These are phyloP conservation scores for Coleophora deauratella DNA, from an alignment of 2,888 invertebrate species.

Conservation along the genomic window DNA sequence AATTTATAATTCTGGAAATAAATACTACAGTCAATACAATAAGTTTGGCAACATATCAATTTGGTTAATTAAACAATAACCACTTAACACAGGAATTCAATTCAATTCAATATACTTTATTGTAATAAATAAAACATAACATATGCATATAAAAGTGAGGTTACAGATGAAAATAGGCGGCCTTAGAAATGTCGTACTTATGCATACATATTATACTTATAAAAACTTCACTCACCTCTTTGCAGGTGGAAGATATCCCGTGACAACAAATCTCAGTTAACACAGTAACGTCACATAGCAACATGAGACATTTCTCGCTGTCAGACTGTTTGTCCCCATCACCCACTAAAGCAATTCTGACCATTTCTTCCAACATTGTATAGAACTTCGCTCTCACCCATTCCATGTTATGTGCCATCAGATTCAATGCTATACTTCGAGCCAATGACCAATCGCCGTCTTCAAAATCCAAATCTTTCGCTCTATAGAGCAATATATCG, in stretches of 20 bases:
- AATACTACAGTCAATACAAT: no score
- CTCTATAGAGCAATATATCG: constrained; percentile 43
- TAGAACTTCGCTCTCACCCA: constrained; percentile 74
- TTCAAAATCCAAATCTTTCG: constrained; percentile 41
- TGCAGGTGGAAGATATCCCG: constrained; percentile 62
- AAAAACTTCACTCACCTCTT: constrained; percentile 30
- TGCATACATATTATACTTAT: no score
- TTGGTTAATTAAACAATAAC: no score
- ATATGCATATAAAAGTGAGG: no score
- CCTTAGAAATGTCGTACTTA: no score
- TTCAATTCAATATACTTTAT: no score
- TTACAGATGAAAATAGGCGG: no score
- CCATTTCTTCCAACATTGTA: constrained; percentile 63
- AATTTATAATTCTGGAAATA: no score
- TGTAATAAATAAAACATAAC: no score
- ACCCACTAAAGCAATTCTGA: constrained; percentile 71
- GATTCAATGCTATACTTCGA: constrained; percentile 57
- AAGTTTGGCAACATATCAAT: no score
- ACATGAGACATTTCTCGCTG: constrained; percentile 63
- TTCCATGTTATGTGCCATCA: constrained; percentile 73
- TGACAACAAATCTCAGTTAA: constrained; percentile 78
- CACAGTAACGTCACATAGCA: constrained; percentile 73
- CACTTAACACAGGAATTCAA: no score
- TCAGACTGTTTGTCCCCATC: constrained; percentile 46
- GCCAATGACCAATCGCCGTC: constrained; percentile 47